A percentile compares a stretch with the other conserved stretches of the same genome.
Evolutionary conservation across 2,797 vertebrate species (phyloP).

Genomic region (Corythornis leucogaster): DNA sequence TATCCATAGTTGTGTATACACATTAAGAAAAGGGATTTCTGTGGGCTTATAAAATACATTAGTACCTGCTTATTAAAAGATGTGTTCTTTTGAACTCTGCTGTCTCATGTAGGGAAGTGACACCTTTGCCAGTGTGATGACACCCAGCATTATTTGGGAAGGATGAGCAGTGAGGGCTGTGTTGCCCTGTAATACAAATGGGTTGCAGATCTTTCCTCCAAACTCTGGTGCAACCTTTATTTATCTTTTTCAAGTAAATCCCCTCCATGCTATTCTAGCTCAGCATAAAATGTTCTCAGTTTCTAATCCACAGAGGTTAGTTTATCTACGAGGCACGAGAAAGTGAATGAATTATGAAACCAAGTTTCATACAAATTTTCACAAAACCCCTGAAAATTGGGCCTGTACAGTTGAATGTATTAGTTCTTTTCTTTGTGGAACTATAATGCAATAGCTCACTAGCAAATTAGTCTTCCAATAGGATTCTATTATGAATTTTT

Average conservation of each 20-base stretch:
- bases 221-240: background rate
- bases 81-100: background rate
- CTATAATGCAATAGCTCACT: background rate
- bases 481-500: constrained; percentile 42
- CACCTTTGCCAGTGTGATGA: background rate
- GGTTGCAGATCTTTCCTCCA: background rate
- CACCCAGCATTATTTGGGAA: background rate
- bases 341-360: constrained; percentile 31
- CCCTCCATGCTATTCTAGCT: background rate
- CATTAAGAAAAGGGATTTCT: background rate
- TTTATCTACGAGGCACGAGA: background rate
- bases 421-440: constrained; percentile 53
- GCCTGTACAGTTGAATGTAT: constrained; percentile 33
- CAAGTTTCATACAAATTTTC: constrained; percentile 17
- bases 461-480: constrained; percentile 45
- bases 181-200: background rate
- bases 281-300: background rate
- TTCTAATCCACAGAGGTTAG: background rate
- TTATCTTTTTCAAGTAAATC: background rate
- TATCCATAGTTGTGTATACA: background rate
- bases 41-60: background rate
- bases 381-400: constrained; percentile 16
- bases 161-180: background rate
- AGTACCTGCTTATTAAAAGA: background rate
- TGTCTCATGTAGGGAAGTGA: background rate